These are phyloP conservation scores for Lutjanus campechanus DNA, from an alignment of 2,797 vertebrate species.

Conservation along the genomic window DNA sequence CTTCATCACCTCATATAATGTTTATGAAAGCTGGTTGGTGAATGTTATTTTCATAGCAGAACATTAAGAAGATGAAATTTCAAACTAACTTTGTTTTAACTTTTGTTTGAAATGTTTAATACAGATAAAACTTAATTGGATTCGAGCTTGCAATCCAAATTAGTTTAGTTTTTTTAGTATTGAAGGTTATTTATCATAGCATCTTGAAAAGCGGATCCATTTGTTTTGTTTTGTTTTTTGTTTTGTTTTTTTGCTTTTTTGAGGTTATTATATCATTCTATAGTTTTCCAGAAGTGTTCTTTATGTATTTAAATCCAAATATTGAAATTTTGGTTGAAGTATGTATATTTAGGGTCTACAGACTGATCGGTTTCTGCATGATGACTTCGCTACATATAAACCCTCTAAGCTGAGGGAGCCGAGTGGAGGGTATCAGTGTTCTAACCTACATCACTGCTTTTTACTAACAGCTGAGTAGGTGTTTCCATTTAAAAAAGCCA, in stretches of 20 bases:
- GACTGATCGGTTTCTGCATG: too few relatives aligned
- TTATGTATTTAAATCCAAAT: too few relatives aligned
- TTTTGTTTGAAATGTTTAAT: background rate
- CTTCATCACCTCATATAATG: background rate
- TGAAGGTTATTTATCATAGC: too few relatives aligned
- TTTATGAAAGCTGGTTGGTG: background rate
- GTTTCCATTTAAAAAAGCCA: background rate
- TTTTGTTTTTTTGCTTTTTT: too few relatives aligned
- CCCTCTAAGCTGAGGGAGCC: background rate
- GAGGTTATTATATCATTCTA: too few relatives aligned
- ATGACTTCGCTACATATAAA: too few relatives aligned
- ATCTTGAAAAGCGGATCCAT: background rate
- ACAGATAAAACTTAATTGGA: background rate
- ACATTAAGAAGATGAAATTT: background rate
- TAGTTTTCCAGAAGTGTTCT: too few relatives aligned
- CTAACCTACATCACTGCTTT: background rate
- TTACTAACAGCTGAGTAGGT: background rate
- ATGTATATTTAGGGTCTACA: too few relatives aligned
- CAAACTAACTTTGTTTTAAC: too few relatives aligned
- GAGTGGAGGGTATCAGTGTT: background rate
- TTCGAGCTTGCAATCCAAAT: background rate
- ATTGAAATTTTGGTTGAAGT: too few relatives aligned
- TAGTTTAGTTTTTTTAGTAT: too few relatives aligned
- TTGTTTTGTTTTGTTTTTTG: too few relatives aligned
- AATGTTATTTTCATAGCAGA: background rate